Evolutionary conservation across 2,888 invertebrate genomes (phyloP).

Genomic region (Pteria penguin): DNA sequence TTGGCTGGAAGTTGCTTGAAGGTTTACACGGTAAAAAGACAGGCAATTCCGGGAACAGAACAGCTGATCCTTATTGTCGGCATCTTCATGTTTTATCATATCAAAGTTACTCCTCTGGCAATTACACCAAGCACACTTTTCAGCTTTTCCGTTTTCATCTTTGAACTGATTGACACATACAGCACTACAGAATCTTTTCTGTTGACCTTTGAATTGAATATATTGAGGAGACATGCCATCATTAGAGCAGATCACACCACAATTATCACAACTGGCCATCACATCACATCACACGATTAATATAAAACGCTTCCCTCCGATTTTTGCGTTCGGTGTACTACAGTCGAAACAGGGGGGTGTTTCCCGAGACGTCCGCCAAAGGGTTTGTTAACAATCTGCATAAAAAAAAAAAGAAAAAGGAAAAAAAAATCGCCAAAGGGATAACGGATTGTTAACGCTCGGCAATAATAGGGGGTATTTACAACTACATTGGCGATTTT

Average conservation of each 20-base stretch:
- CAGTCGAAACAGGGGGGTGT: no score
- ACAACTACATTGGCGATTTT: no score
- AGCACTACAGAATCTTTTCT: constrained; percentile 88
- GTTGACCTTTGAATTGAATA: constrained; percentile 76
- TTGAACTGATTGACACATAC: constrained; percentile 92
- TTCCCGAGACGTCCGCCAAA: no score
- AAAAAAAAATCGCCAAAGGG: no score
- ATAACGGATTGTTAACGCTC: no score
- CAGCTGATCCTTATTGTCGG: constrained; percentile 85
- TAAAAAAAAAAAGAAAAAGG: no score
- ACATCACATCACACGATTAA: no score
- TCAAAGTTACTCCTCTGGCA: constrained; percentile 98
- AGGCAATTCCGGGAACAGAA: constrained; percentile 94
- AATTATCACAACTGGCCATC: constrained; percentile 84
- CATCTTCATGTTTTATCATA: constrained; percentile 89
- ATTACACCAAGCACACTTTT: constrained; percentile 93
- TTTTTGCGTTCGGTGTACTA: no score
- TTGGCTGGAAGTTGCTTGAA: constrained; percentile 79
- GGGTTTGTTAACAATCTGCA: no score
- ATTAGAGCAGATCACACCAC: constrained; percentile 90
- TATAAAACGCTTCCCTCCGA: no score
- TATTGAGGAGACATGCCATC: constrained; percentile 81
- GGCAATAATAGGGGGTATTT: no score
- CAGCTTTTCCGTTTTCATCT: constrained; percentile 84
- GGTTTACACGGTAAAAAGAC: constrained; percentile 83